These are phyloP conservation scores for Sipunculus nudus DNA, from an alignment of 2,888 invertebrate genomes.

Conservation along the genomic window DNA sequence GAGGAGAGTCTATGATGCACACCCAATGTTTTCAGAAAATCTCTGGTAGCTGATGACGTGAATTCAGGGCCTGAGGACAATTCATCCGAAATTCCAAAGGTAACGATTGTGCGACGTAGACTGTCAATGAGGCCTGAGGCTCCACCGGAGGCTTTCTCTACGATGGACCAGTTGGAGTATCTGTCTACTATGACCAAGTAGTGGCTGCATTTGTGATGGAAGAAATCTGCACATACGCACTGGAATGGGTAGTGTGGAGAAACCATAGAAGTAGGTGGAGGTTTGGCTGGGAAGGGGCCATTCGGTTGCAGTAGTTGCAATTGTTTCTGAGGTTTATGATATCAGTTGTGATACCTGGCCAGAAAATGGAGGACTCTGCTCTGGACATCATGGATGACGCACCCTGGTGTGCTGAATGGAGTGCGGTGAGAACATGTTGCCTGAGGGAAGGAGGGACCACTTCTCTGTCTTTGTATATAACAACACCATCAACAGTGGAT, in stretches of 20 bases:
- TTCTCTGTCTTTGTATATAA: slow-evolving; percentile 38
- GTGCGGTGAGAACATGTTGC: slow-evolving; percentile 20
- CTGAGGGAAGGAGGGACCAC: slow-evolving; percentile 42
- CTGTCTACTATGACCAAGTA: slow-evolving; percentile 43
- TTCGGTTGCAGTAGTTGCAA: slow-evolving; percentile 39
- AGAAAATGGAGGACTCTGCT: slow-evolving; percentile 44
- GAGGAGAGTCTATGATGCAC: slow-evolving; percentile 46
- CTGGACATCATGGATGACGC: slow-evolving; percentile 38
- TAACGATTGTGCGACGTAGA: slow-evolving; percentile 39
- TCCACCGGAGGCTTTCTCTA: slow-evolving; percentile 27
- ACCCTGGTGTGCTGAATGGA: slow-evolving; percentile 48
- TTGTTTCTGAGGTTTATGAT: slow-evolving; percentile 17
- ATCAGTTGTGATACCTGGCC: slow-evolving; percentile 43
- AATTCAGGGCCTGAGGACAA: slow-evolving; percentile 43
- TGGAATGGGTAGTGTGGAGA: slow-evolving; percentile 38
- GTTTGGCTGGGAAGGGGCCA: slow-evolving; percentile 41
- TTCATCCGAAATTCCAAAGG: slow-evolving; percentile 44
- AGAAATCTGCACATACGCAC: slow-evolving; percentile 23
- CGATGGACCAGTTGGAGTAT: slow-evolving; percentile 44
- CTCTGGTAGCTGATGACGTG: slow-evolving; percentile 31
- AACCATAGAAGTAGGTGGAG: slow-evolving; percentile 36
- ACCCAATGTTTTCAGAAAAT: slow-evolving; percentile 44
- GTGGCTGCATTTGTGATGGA: slow-evolving; percentile 32
- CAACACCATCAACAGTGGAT: slow-evolving; percentile 22
- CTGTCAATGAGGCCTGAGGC: slow-evolving; percentile 33